Conservation (phyloP, 2,797 vertebrate genomes). For the Eidolon dupreanum region DNA sequence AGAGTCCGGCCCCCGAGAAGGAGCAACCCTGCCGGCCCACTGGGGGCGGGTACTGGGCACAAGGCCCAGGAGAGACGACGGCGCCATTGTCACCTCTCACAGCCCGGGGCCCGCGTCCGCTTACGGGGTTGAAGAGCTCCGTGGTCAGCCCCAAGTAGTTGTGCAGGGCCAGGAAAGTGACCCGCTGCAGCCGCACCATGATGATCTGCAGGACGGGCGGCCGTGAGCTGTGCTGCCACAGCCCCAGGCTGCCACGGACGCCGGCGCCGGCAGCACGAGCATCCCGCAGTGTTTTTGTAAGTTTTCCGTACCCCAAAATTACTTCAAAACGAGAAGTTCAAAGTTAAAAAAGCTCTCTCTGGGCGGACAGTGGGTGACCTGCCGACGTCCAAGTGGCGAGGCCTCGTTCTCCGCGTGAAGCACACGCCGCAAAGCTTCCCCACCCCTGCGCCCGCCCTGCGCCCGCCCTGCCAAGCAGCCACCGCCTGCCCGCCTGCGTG, state of each 20-base stretch:
- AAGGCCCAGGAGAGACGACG: no score
- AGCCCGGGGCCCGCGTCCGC: neutral
- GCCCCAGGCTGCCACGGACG: accelerated
- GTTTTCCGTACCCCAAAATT: neutral
- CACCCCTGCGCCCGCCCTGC: neutral
- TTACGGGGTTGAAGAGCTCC: slow-evolving; percentile 95
- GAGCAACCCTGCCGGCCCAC: no score
- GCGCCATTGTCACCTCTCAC: accelerated
- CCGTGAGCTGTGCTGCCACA: no score
- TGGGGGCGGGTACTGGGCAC: no score
- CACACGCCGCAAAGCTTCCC: no score
- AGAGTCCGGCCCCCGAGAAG: neutral
- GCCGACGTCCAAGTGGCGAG: no score
- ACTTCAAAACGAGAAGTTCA: neutral
- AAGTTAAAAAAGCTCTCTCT: neutral
- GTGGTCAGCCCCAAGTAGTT: slow-evolving; percentile 97
- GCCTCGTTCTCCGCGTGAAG: no score
- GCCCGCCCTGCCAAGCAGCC: neutral
- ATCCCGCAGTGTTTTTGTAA: neutral
- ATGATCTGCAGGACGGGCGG: slow-evolving; percentile 89
- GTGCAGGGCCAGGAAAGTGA: slow-evolving; percentile 95
- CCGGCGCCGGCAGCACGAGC: accelerated
- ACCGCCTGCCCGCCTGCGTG: no score
- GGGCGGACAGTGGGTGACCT: neutral
- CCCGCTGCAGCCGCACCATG: slow-evolving; percentile 97